phyloP scores from a whole-genome alignment of 2,113 vertebrate species.

The Nesoenas mayeri region DNA sequence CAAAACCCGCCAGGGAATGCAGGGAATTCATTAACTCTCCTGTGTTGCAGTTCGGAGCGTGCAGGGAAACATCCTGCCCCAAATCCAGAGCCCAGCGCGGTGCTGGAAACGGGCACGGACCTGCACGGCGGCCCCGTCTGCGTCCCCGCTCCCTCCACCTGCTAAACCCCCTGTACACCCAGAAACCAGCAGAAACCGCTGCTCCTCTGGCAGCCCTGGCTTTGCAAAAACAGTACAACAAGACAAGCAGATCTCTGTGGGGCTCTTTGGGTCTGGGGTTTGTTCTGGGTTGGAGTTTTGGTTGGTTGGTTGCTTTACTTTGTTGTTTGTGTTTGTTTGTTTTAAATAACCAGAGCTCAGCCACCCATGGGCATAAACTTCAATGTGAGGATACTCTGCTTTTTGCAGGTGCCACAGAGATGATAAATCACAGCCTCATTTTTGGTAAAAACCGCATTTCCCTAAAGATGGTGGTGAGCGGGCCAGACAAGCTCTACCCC shows the following conservation, averaged over 20 bases:
- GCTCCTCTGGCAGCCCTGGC: not conserved
- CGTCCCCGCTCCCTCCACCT: not conserved
- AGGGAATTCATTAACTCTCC: constrained; percentile 63
- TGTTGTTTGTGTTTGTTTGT: too few relatives aligned
- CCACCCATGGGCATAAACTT: not conserved
- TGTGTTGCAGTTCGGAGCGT: constrained; percentile 38
- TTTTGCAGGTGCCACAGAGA: not conserved
- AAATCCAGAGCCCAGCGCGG: not conserved
- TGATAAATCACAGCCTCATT: not conserved
- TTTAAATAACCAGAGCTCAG: not conserved
- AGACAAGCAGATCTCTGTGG: not conserved
- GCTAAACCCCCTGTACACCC: not conserved
- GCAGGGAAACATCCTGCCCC: not conserved
- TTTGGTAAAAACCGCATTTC: not conserved
- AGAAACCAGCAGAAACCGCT: not conserved
- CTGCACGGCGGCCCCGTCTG: not conserved
- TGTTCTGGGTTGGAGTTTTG: not conserved
- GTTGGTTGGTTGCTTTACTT: not conserved
- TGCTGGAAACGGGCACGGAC: not conserved
- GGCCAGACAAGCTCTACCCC: not conserved
- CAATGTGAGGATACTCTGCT: accelerated
- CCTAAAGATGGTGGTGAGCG: not conserved
- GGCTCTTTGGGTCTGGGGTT: not conserved
- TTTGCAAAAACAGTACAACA: not conserved
- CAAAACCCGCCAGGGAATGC: constrained; percentile 49